Evolutionary conservation across 2,113 vertebrate species (phyloP), one percentile per base, ranked within the genome.

Genomic region (Peromyscus maniculatus): DNA sequence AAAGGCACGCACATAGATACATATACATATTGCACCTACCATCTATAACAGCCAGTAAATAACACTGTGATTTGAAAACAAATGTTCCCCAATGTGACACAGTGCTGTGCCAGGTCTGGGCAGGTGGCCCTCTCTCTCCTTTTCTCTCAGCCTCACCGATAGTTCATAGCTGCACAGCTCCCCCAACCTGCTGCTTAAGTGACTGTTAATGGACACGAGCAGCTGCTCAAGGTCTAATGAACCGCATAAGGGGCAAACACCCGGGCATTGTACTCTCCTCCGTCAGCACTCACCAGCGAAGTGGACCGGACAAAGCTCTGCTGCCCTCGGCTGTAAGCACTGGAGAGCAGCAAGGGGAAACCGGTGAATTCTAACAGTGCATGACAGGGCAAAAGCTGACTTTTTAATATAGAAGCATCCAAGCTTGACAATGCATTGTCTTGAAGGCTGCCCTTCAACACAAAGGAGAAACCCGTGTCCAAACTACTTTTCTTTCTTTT

Each of bases 221-320:
- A 97, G 92, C 92, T 90, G 92, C 84, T 91, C 88, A 19, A 83
- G 83, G 69, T 94, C 88, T 96, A 89, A 93, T 78, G 84, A 93
- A 87, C 52, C 74, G 11, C 91, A 83, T 33, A 64, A 79, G 94
- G 66, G 78, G 49, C 86, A 67, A 79, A 77, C 71, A 33, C 24
- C 69, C 46, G 31, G 75, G 12, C 95, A 66, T 36, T n/a, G 26
- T 43, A 19, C 67, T 69, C 87, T 66, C 78, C 12, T 79, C 64
- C 31, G 52, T 55, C n/a, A 69, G 57, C 16, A 39, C 26, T 62
- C 93, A 52, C 72, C 74, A 7, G 43, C 92, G 57, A 19, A 6
- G 90, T 52, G 2, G 13, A 31, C 17, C 74, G 90, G 90, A 75
- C 87, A 91, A 91, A 92, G 78, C 69, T 93, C 84, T 90, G 57